phyloP scores from a whole-genome alignment of 2,888 invertebrate genomes.

The Acronicta psi region DNA sequence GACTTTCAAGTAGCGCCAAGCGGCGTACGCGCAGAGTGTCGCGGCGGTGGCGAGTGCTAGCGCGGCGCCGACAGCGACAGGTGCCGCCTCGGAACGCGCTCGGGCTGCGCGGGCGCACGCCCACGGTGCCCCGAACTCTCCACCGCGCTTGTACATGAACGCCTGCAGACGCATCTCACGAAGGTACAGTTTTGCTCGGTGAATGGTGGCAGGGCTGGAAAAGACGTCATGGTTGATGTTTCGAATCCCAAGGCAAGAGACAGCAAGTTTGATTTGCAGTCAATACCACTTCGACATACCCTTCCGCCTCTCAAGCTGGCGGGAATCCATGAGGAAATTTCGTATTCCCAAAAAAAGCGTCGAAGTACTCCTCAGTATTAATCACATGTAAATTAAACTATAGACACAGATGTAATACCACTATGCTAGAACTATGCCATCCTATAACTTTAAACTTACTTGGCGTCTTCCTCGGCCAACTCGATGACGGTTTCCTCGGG shows the following conservation, averaged over 20 bases:
- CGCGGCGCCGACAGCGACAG: slow-evolving; percentile 92
- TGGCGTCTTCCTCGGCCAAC: slow-evolving; percentile 87
- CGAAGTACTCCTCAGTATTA: no score
- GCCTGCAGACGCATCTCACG: slow-evolving; percentile 94
- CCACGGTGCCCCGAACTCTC: slow-evolving; percentile 91
- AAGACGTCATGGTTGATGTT: no score
- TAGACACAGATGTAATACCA: no score
- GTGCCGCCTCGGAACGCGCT: slow-evolving; percentile 94
- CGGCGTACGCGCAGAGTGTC: slow-evolving; percentile 95
- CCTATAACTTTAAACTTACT: slow-evolving; percentile 64
- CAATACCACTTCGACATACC: no score
- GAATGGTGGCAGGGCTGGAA: slow-evolving; percentile 76
- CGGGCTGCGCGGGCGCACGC: slow-evolving; percentile 88
- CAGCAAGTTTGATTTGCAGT: no score
- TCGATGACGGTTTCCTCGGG: slow-evolving; percentile 91
- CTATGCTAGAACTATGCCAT: no score
- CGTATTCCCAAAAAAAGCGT: no score
- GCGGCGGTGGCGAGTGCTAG: slow-evolving; percentile 94
- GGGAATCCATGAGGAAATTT: no score
- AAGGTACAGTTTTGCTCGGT: slow-evolving; percentile 90
- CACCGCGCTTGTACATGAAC: slow-evolving; percentile 95
- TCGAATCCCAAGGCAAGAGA: no score
- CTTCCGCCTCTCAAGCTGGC: no score
- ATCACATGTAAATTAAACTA: no score
- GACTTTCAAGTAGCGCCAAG: slow-evolving; percentile 82